Evolutionary conservation across 2,797 vertebrate species (phyloP), one percentile per base, ranked within the genome.

Genomic region (Saxicola maurus): DNA sequence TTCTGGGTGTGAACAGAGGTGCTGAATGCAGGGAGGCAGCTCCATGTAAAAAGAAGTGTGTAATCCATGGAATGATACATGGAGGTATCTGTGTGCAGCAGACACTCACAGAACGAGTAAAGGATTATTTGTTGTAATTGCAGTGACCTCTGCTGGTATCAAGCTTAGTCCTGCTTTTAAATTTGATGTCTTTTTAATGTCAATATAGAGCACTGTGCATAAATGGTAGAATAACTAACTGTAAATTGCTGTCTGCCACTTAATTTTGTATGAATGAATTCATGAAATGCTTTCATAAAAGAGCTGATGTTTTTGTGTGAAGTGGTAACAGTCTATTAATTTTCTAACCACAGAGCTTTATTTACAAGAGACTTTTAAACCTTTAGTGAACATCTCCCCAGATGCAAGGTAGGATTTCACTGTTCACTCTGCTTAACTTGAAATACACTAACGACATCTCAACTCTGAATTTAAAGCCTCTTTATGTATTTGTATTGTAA

Each of bases 381-480:
- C 97, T 89, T 98, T 99, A 96, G 99, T 99, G 97, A 99, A 99
- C 97, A 99, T 99, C 97, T 98, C 98, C 83, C 99, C 99, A 78
- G 98, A 99, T 90, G 98, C 98, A 97, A 99, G 99, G 99, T 99
- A 97, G 87, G 95, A 87, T 46, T 87, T 59, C 46, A 7, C 37
- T 86, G 92, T 88, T 92, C 84, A 35, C 37, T 91, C 33, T 77
- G 31, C 49, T 84, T 82, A 48, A 37, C 17, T 74, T 80, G 42
- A 82, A 84, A 85, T 52, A 66, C 73, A 35, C n/a, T 27, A 73
- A 55, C 5, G 6, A 17, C 3, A 2, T 90, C 35, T 91, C 60
- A 59, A 25, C 57, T n/a, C 28, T 89, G 51, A 85, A 38, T 57
- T 68, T 85, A 28, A 35, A 46, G 6, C 3, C 61, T 66, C 17